Evolutionary conservation across 1,140 invertebrate species (phyloP).

Genomic region (Scaptomyza montana): DNA sequence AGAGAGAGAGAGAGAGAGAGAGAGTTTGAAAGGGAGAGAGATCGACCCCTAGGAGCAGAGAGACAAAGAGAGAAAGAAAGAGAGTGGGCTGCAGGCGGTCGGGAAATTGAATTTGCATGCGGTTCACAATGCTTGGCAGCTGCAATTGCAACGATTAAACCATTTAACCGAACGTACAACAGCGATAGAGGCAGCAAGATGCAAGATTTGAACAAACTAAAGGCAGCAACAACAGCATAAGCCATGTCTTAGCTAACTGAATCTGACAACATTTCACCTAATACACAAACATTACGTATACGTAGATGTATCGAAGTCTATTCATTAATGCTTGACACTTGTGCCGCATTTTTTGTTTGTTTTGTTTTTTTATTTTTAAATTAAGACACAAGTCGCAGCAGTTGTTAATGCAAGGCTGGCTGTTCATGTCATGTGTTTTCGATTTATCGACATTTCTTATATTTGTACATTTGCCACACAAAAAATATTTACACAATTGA

Average conservation of each 20-base stretch:
- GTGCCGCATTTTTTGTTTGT: background rate
- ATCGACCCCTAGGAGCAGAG: too few relatives aligned
- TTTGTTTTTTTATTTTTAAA: constrained; percentile 13
- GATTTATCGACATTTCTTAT: constrained; percentile 44
- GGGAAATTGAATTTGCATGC: constrained; percentile 24
- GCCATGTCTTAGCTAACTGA: background rate
- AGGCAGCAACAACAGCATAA: too few relatives aligned
- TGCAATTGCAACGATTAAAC: background rate
- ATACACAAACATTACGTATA: background rate
- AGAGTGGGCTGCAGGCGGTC: constrained; percentile 2
- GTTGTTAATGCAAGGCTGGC: constrained; percentile 43
- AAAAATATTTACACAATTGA: constrained; percentile 54
- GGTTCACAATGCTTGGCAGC: constrained; percentile 1
- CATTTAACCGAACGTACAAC: background rate
- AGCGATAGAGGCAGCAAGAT: too few relatives aligned
- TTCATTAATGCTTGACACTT: too few relatives aligned
- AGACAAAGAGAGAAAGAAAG: background rate
- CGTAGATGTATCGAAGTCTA: too few relatives aligned
- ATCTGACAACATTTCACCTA: background rate
- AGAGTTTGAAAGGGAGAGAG: too few relatives aligned
- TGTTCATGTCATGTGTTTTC: constrained; percentile 36
- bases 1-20: background rate
- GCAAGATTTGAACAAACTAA: too few relatives aligned
- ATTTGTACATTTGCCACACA: constrained; percentile 43
- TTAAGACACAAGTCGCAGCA: constrained; percentile 19